These are phyloP conservation scores for Crypturellus undulatus DNA, from an alignment of 2,113 vertebrate genomes.

Conservation along the genomic window DNA sequence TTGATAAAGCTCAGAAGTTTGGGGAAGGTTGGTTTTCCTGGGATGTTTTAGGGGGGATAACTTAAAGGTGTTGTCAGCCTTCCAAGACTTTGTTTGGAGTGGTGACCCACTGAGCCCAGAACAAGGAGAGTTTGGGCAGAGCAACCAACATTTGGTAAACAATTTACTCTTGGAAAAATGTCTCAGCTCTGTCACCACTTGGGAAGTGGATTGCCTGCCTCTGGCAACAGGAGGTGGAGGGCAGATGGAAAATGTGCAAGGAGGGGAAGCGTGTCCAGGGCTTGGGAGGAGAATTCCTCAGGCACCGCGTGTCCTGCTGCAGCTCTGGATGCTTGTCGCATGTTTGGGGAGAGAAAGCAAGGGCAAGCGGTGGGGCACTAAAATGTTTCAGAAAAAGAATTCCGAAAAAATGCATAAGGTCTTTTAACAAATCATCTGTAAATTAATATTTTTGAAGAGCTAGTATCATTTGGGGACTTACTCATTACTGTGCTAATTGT, in stretches of 20 bases:
- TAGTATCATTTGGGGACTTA: conserved; percentile 44
- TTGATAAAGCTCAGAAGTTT: not conserved
- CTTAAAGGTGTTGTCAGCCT: accelerated
- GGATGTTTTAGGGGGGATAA: accelerated
- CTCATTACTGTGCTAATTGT: conserved; percentile 60
- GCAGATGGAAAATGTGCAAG: not conserved
- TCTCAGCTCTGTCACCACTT: not conserved
- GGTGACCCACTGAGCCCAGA: not conserved
- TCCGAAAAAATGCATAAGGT: not conserved
- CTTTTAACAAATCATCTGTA: conserved; percentile 6
- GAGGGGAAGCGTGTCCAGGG: not conserved
- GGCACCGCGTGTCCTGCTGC: not conserved
- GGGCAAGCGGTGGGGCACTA: not conserved
- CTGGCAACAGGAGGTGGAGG: not conserved
- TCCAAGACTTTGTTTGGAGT: accelerated
- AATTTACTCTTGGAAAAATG: not conserved
- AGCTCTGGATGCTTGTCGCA: not conserved
- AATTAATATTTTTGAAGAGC: conserved; percentile 22
- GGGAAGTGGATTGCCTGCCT: not conserved
- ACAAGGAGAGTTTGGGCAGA: not conserved
- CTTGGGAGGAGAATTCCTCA: not conserved
- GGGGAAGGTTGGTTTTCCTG: not conserved
- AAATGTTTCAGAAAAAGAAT: not conserved
- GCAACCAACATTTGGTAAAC: not conserved
- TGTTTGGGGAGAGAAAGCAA: not conserved